Evolutionary conservation across 2,888 invertebrate genomes (phyloP).

Genomic region (Dugesia japonica): DNA sequence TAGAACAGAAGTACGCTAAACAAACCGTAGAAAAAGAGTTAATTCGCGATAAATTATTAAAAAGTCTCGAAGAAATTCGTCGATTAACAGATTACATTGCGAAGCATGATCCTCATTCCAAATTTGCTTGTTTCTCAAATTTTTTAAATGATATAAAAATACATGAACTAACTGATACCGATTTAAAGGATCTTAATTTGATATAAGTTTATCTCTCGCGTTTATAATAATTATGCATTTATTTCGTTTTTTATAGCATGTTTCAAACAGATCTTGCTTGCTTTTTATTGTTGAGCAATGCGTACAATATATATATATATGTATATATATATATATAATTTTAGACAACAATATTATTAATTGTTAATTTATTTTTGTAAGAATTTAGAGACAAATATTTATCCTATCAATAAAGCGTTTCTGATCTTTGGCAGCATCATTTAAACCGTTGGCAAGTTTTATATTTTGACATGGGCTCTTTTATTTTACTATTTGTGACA

Average conservation of each 20-base stretch:
- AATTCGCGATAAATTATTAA: background rate
- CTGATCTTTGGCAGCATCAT: no score
- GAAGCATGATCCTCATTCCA: background rate
- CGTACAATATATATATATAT: no score
- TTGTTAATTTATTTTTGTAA: no score
- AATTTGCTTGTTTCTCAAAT: background rate
- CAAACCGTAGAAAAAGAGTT: background rate
- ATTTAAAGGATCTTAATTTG: background rate
- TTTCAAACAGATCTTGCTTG: background rate
- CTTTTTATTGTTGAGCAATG: background rate
- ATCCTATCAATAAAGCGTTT: no score
- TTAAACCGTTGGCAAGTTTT: no score
- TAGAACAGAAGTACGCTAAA: background rate
- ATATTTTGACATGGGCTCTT: background rate
- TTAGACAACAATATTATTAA: no score
- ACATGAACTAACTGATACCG: background rate
- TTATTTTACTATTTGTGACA: background rate
- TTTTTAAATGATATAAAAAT: background rate
- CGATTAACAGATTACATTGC: background rate
- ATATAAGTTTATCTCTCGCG: background rate
- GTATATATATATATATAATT: no score
- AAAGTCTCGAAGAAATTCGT: background rate
- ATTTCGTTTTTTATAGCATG: background rate
- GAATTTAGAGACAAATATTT: no score
- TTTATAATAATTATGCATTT: background rate